Conservation (phyloP, 2,113 vertebrate genomes). For the Poeciliopsis occidentalis region DNA sequence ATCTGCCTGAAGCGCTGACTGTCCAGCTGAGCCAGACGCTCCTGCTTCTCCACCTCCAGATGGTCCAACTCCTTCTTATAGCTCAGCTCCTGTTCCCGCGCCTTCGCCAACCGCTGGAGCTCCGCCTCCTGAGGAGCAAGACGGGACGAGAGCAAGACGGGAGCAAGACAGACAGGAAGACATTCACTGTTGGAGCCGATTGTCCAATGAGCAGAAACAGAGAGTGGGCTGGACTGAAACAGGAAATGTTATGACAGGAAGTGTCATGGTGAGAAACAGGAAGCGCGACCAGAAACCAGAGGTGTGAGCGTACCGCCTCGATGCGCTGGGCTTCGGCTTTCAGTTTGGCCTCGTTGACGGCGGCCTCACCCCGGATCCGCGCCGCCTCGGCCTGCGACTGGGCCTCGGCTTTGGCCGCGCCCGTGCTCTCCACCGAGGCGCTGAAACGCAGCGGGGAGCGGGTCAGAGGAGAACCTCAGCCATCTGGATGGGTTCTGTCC, state of each 20-base stretch:
- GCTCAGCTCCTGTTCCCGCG: conserved; percentile 82
- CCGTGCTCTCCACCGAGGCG: conserved; percentile 87
- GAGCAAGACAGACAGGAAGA: background rate
- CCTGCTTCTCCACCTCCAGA: conserved; percentile 83
- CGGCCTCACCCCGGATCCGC: conserved; percentile 87
- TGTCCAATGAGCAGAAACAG: no score
- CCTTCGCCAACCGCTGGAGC: conserved; percentile 80
- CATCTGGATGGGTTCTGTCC: background rate
- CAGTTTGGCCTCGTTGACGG: conserved; percentile 87
- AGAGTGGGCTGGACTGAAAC: no score
- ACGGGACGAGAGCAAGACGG: no score
- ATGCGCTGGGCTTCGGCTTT: conserved; percentile 85
- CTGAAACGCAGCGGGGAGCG: conserved; percentile 55
- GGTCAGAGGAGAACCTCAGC: background rate
- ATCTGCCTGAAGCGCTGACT: conserved; percentile 80
- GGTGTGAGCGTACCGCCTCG: conserved; percentile 74
- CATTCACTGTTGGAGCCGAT: no score
- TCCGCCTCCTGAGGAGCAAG: conserved; percentile 81
- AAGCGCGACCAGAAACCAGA: background rate
- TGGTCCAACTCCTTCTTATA: conserved; percentile 80
- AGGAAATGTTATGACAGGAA: no score
- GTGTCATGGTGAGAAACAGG: background rate
- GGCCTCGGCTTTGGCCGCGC: conserved; percentile 86
- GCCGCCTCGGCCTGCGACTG: conserved; percentile 85
- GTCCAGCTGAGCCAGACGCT: conserved; percentile 80